Conservation (phyloP, 64 coral and sea anemone genomes). For the Montipora capricornis region DNA sequence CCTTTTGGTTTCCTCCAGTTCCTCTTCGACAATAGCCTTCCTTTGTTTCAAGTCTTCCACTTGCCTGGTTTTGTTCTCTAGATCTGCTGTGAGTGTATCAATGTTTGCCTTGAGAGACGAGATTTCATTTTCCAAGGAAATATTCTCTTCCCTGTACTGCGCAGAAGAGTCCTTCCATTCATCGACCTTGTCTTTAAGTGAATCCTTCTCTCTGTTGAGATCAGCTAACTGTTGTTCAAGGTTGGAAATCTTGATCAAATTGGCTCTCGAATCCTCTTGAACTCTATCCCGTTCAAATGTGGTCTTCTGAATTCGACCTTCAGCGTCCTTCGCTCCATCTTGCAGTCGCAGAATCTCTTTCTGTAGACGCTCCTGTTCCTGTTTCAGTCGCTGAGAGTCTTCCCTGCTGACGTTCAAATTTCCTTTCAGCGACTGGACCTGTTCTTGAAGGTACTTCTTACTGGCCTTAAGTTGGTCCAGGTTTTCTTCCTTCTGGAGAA, state of each 20-base stretch:
- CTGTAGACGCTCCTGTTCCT: slow-evolving; percentile 80
- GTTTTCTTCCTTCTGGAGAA: slow-evolving; percentile 84
- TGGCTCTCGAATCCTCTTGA: slow-evolving; percentile 77
- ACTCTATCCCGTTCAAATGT: slow-evolving; percentile 87
- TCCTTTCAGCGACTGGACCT: slow-evolving; percentile 77
- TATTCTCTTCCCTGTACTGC: slow-evolving; percentile 70
- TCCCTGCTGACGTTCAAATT: slow-evolving; percentile 76
- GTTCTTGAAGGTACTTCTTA: slow-evolving; percentile 88
- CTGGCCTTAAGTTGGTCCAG: slow-evolving; percentile 75
- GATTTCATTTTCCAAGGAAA: slow-evolving; percentile 76
- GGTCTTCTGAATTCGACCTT: slow-evolving; percentile 89
- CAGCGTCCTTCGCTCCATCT: slow-evolving; percentile 70
- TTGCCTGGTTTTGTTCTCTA: slow-evolving; percentile 65
- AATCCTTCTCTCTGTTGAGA: slow-evolving; percentile 73
- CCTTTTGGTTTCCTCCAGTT: slow-evolving; percentile 77
- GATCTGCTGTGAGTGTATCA: slow-evolving; percentile 58
- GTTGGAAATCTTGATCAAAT: slow-evolving; percentile 80
- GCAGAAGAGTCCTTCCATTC: slow-evolving; percentile 81
- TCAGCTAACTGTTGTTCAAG: slow-evolving; percentile 92
- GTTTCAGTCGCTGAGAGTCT: slow-evolving; percentile 83
- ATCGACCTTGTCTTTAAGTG: slow-evolving; percentile 82
- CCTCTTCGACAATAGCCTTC: slow-evolving; percentile 60
- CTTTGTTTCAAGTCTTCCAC: slow-evolving; percentile 82
- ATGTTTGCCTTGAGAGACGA: slow-evolving; percentile 63
- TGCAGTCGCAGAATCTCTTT: slow-evolving; percentile 82